phyloP scores from a whole-genome alignment of 2,797 vertebrate species.

The Thalassophryne amazonica region DNA sequence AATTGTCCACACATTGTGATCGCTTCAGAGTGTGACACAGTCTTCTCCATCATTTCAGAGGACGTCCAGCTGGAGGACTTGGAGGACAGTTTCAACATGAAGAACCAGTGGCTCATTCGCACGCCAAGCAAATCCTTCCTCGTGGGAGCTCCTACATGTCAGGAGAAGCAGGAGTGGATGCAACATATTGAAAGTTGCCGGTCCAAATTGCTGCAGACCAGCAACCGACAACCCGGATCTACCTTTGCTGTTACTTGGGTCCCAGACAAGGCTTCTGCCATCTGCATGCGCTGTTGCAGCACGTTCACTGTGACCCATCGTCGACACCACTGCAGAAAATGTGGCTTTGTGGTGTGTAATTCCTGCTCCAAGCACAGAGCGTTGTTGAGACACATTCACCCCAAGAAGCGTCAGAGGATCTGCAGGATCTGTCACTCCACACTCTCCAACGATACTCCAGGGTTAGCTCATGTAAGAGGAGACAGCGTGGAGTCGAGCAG shows the following conservation, averaged over 20 bases:
- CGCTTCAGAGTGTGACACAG: no score
- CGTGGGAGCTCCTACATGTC: slow-evolving; percentile 78
- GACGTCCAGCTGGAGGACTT: slow-evolving; percentile 82
- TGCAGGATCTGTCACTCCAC: slow-evolving; percentile 79
- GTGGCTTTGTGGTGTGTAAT: slow-evolving; percentile 89
- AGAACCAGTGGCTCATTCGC: slow-evolving; percentile 90
- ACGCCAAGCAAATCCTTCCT: slow-evolving; percentile 90
- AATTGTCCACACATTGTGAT: no score
- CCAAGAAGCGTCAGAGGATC: slow-evolving; percentile 80
- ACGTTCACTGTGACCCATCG: slow-evolving; percentile 80
- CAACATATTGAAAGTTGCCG: slow-evolving; percentile 81
- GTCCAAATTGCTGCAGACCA: slow-evolving; percentile 60
- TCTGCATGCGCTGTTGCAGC: slow-evolving; percentile 90
- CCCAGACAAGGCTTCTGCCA: slow-evolving; percentile 82
- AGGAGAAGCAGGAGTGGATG: slow-evolving; percentile 89
- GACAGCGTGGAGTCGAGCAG: slow-evolving; percentile 19
- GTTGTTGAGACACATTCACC: slow-evolving; percentile 77
- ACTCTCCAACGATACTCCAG: slow-evolving; percentile 34
- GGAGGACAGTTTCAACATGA: slow-evolving; percentile 74
- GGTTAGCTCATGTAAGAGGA: slow-evolving; percentile 5
- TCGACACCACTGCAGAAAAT: slow-evolving; percentile 90
- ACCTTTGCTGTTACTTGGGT: slow-evolving; percentile 85
- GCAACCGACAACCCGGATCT: slow-evolving; percentile 33
- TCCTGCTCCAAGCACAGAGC: slow-evolving; percentile 83
- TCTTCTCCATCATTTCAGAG: slow-evolving; percentile 56